Percentiles rank a stretch among this genome's conserved stretches.
phyloP scores from a whole-genome alignment of 1,140 invertebrate genomes.

The Zaprionus kolodkinae region DNA sequence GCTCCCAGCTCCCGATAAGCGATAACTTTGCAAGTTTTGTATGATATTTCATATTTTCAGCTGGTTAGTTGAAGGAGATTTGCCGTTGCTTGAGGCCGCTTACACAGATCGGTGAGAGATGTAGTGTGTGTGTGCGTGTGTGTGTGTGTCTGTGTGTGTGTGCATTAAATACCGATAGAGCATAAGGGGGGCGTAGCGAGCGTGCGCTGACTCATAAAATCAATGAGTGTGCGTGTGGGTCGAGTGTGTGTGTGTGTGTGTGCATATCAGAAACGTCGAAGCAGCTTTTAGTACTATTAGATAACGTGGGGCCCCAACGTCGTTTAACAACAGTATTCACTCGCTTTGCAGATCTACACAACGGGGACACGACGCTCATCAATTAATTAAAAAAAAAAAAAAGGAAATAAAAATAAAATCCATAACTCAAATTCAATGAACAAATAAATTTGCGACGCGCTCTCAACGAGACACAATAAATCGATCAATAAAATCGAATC shows the following conservation, averaged over 20 bases:
- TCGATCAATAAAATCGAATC: conserved; percentile 63
- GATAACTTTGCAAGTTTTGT: conserved; percentile 6
- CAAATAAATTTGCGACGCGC: conserved; percentile 72
- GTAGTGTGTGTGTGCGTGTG: no score
- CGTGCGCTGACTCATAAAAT: conserved; percentile 23
- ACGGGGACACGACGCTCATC: conserved; percentile 34
- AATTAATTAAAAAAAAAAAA: conserved; percentile 76
- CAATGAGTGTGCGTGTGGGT: conserved; percentile 16
- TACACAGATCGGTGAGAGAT: no score
- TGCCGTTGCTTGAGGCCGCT: background rate
- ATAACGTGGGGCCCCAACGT: conserved; percentile 4
- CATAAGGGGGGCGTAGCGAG: background rate
- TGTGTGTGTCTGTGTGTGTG: no score
- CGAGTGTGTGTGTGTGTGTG: conserved; percentile 11
- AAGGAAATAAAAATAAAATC: background rate
- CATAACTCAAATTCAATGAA: conserved; percentile 80
- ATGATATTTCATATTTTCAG: background rate
- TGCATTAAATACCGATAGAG: background rate
- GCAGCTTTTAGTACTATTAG: conserved; percentile 16
- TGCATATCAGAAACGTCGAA: conserved; percentile 69
- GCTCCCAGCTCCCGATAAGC: no score
- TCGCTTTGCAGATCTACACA: conserved; percentile 48
- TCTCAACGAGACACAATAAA: conserved; percentile 66
- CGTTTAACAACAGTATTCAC: conserved; percentile 19
- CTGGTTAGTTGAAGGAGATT: background rate